Conservation (phyloP, 2,888 invertebrate genomes). For the Oscheius sp. region DNA sequence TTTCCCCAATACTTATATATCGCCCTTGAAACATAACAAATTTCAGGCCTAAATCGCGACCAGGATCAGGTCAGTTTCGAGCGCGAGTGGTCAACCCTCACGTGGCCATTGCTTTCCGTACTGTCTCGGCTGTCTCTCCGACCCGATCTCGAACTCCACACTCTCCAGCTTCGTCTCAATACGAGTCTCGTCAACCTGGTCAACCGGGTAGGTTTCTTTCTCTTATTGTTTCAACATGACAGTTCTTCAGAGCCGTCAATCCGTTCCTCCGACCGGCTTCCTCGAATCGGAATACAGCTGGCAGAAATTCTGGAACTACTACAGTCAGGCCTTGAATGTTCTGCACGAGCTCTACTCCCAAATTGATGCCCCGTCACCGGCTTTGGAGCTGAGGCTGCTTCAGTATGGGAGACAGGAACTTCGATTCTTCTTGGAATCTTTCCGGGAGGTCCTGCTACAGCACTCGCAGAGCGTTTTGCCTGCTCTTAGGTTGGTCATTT, state of each 20-base stretch:
- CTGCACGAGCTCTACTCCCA: slow-evolving; percentile 52
- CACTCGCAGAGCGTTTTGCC: slow-evolving; percentile 41
- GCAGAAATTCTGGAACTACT: slow-evolving; percentile 21
- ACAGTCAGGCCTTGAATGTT: slow-evolving; percentile 39
- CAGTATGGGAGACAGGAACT: slow-evolving; percentile 12
- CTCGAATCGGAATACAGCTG: slow-evolving; percentile 10
- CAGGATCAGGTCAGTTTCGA: slow-evolving; percentile 45
- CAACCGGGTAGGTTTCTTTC: slow-evolving; percentile 27
- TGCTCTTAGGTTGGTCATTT: slow-evolving; percentile 32
- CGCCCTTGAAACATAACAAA: too few species aligned
- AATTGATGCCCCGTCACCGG: slow-evolving; percentile 33
- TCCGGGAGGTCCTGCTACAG: slow-evolving; percentile 39
- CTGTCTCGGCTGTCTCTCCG: slow-evolving; percentile 25
- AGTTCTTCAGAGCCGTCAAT: slow-evolving; percentile 27
- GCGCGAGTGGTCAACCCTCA: slow-evolving; percentile 50
- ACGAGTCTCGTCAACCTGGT: slow-evolving; percentile 33
- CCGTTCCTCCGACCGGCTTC: slow-evolving; percentile 21
- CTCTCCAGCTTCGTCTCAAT: slow-evolving; percentile 36
- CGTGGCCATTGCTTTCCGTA: slow-evolving; percentile 46
- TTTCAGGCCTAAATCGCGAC: slow-evolving; percentile 15
- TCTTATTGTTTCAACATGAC: neutral
- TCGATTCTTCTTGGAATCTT: slow-evolving; percentile 44
- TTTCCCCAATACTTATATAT: too few species aligned
- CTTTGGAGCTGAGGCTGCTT: neutral
- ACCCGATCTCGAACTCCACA: slow-evolving; percentile 23